Evolutionary conservation across 2,797 vertebrate species (phyloP).

Genomic region (Cyclopterus lumpus): DNA sequence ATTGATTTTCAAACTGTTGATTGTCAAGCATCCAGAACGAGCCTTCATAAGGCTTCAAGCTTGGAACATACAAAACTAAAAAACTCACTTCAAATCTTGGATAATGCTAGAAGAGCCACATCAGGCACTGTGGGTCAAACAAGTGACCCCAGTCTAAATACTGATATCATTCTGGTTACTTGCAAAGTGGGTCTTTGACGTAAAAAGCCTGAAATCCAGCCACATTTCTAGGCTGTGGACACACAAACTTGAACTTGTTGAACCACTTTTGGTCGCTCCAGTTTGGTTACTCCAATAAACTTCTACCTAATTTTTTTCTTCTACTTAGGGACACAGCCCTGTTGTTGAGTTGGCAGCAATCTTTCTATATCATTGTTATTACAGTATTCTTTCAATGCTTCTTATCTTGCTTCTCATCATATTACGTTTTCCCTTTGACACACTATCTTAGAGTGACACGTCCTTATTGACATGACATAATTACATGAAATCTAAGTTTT

Average conservation of each 20-base stretch:
- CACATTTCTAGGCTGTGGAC: slow-evolving; percentile 17
- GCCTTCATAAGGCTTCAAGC: neutral
- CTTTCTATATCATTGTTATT: neutral
- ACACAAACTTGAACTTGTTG: slow-evolving; percentile 39
- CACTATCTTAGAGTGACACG: neutral
- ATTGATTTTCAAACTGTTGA: slow-evolving; percentile 32
- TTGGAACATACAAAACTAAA: neutral
- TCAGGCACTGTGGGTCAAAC: neutral
- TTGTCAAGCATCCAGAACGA: slow-evolving; percentile 42
- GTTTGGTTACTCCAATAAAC: slow-evolving; percentile 1
- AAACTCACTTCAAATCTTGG: neutral
- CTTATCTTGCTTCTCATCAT: neutral
- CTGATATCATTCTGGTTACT: slow-evolving; percentile 19
- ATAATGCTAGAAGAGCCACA: slow-evolving; percentile 4
- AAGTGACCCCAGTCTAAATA: slow-evolving; percentile 11
- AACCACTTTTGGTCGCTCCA: slow-evolving; percentile 6
- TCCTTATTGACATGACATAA: slow-evolving; percentile 27
- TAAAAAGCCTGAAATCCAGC: slow-evolving; percentile 13
- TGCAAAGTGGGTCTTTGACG: slow-evolving; percentile 23
- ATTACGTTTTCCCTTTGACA: neutral
- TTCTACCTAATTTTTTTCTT: slow-evolving; percentile 11
- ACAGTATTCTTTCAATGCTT: neutral
- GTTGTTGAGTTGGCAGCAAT: neutral
- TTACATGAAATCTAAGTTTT: slow-evolving; percentile 18
- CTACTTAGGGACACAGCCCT: neutral